Base-by-base conservation (phyloP, 2,888 invertebrate genomes). In the Drosophila setosimentum region DNA sequence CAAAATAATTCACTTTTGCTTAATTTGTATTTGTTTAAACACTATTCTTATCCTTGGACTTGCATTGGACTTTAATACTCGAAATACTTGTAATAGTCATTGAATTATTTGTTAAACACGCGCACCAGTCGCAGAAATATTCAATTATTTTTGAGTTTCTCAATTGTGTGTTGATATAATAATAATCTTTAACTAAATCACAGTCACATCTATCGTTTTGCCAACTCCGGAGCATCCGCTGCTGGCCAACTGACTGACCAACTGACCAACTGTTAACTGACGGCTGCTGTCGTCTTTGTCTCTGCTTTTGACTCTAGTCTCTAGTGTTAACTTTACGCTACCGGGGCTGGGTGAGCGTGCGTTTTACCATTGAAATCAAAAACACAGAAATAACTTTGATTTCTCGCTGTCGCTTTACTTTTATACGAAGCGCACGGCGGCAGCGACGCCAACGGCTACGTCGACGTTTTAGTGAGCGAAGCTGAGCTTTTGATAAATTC, bases 351-450 rank as follows among this genome's bases (percentile, higher is more conserved):
- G 51, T 67, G 75, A 74, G 68, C 89, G 90, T 68, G 89, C 91
- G 91, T 90, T 89, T 89, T 84, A 84, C 83, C 91, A 86, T 89
- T 92, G 85, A 91, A 91, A 92, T 91, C 91, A 90, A 92, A 93
- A 92, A 92, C 90, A 92, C 93, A 91, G 92, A 92, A 93, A 92
- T 93, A 93, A 92, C 92, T 92, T 92, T 90, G 81, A 89, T 89
- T 90, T 89, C 87, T 91, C 87, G 88, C 80, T 83, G 89, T 76
- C 89, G 91, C 91, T 91, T 91, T 91, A 90, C 91, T 93, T 93
- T 93, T 93, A 93, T 93, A 93, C 82, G 92, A 87, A 67, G 71
- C 73, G 64, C 62, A 64, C 49, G 45, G 33, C 51, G 40, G 48
- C 83, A 63, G 60, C 69, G 68, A 50, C 74, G 69, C 40, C 58